Conservation (phyloP, 2,797 vertebrate genomes). For the Siniperca undulata region DNA sequence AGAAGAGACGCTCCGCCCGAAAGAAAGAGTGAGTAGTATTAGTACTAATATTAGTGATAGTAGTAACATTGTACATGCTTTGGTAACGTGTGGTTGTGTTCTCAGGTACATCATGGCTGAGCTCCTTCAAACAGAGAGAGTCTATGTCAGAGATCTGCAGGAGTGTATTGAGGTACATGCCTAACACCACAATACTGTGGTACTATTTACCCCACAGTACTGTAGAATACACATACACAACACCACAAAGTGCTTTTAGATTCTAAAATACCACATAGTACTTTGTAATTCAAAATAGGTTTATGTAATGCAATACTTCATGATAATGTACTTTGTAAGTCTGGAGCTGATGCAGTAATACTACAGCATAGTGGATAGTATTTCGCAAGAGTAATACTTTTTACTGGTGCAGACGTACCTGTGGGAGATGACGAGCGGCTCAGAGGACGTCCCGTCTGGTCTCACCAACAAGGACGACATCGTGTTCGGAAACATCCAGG, state of each 20-base stretch:
- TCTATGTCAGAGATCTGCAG: slow-evolving; percentile 96
- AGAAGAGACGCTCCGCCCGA: slow-evolving; percentile 95
- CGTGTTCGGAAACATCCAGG: slow-evolving; percentile 98
- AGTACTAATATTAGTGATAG: fast-evolving
- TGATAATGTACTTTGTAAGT: background rate
- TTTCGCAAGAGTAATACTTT: background rate
- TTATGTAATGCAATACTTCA: background rate
- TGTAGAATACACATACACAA: background rate
- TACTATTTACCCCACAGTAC: background rate
- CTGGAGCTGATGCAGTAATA: background rate
- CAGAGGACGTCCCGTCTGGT: slow-evolving; percentile 94
- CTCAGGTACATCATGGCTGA: slow-evolving; percentile 94
- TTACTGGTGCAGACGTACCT: slow-evolving; percentile 90
- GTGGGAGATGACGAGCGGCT: slow-evolving; percentile 99
- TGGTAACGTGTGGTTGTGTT: slow-evolving; percentile 24
- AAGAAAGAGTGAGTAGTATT: slow-evolving; percentile 92
- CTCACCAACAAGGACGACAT: slow-evolving; percentile 95
- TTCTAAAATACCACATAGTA: background rate
- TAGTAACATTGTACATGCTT: fast-evolving
- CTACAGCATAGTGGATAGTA: background rate
- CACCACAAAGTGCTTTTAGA: background rate
- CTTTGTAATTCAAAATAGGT: background rate
- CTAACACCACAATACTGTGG: background rate
- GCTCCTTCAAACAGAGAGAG: slow-evolving; percentile 95
- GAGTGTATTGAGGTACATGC: slow-evolving; percentile 95